Conservation (phyloP, 2,113 vertebrate species). For the Hylia prasina region DNA sequence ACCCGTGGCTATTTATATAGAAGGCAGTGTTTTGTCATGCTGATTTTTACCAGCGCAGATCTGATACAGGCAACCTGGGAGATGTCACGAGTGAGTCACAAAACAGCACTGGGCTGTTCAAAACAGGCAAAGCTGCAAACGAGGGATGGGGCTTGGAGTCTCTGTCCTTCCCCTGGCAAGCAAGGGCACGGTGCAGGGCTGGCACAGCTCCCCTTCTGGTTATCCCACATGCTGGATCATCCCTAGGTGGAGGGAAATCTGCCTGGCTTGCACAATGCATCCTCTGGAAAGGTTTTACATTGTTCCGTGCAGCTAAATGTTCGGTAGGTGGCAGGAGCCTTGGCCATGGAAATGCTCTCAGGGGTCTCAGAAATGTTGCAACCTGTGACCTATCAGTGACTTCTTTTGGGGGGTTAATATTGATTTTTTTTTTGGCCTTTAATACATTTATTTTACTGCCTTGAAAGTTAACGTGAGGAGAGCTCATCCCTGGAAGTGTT, state of each 20-base stretch:
- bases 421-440: background rate
- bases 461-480: background rate
- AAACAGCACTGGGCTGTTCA: background rate
- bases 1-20: background rate
- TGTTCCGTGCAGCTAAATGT: background rate
- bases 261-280: background rate
- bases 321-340: background rate
- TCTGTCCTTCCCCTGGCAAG: background rate
- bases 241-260: background rate
- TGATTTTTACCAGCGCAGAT: conserved; percentile 33
- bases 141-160: background rate
- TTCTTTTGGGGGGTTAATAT: background rate
- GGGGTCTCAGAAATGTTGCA: background rate
- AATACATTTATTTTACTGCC: background rate
- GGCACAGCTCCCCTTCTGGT: background rate
- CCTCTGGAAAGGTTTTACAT: background rate
- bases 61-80: background rate
- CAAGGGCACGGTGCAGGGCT: rapidly evolving
- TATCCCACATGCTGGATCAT: background rate
- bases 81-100: conserved; percentile 22
- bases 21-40: conserved; percentile 43
- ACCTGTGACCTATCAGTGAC: rapidly evolving
- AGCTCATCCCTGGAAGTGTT: background rate
- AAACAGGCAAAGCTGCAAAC: background rate
- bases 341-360: background rate